Evolutionary conservation across 2,113 vertebrate genomes (phyloP), one percentile per base, ranked within the genome.

Genomic region (Plestiodon gilberti): DNA sequence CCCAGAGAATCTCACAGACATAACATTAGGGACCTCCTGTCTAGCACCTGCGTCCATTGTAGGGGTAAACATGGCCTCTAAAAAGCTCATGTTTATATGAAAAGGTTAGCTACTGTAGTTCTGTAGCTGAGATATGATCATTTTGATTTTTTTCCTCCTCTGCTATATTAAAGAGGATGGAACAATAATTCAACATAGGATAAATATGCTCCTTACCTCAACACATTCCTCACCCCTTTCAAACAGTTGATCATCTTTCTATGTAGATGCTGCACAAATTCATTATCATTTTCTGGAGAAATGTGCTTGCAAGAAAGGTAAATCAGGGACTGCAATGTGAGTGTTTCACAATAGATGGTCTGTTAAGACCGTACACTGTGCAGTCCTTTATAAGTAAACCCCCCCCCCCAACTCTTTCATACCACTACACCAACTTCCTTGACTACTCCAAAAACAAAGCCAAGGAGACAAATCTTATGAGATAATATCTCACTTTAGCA

Each of bases 331-430:
- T 69, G 64, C 40, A 28, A 70, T 3, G 3, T 81, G 59, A 3
- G 76, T 61, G 2, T 55, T 75, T 88, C 61, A 76, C 73, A 82
- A 84, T 33, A 18, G 71, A 25, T 64, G 55, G 84, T 20, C 86
- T 11, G 38, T 59, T 35, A n/a, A 62, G 13, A 73, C 35, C 33
- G 81, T 59, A 5, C n/a, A n/a, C 28, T 14, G 69, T 35, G 35
- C 1, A 13, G 64, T 5, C 61, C 73, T 65, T 38, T 0, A 48
- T 13, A 38, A 33, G 55, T 81, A 30, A 48, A 86, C 64, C 25
- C n/a, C 11, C 20, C 43, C 91, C 83, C 40, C n/a, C n/a, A 22
- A 30, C 33, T 48, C 11, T 86, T 87, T 40, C 65, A 62, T 0
- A n/a, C 2, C n/a, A 18, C 1, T 57, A 1, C 9, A 78, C 0